Base-by-base conservation (phyloP, 2,113 vertebrate genomes). In the Chaetura pelagica region DNA sequence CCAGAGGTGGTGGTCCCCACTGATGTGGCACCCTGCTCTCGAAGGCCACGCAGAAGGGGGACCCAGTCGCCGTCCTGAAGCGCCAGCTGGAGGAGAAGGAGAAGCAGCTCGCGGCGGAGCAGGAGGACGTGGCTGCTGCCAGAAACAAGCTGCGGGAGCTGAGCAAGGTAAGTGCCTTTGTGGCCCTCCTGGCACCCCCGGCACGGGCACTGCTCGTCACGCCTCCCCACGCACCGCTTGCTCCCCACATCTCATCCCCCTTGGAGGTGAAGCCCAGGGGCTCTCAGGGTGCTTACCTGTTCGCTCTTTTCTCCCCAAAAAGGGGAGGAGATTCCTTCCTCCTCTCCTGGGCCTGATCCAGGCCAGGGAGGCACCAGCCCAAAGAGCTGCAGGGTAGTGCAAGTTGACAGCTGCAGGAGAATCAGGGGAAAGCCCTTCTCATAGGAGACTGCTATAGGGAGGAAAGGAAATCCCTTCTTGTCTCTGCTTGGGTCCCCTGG, bases 31-130 rank as follows among this genome's bases (percentile, higher is more conserved):
- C 42, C 14, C 54, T 0, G 0, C 6, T 4, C 96, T 96, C 94
- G 22, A 81, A 99, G 99, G 99, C 99, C 52, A 98, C 98, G 15
- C 99, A 99, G 97, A 99, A 99, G 90, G 99, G 99, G 4, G 99
- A 99, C 89, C 99, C 99, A 0, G 97, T 99, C 13, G 97, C 98
- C 4, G 92, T 98, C 74, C 97, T 99, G 95, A 99, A 99, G 93
- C 99, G 98, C 52, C 99, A 99, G 83, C 97, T 99, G 96, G 99
- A 99, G 51, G 99, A 99, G 86, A 99, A 97, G 84, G 99, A 99
- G 84, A 99, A 99, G 91, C 98, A 99, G 89, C 98, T 99, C 83
- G 80, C 97, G 4, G 80, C 98, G 0, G 99, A 99, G 90, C 99
- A 99, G 92, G 99, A 99, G 81, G 99, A 99, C 0, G 90, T 96